Conservation (phyloP, 2,797 vertebrate species). For the Poecilia picta region DNA sequence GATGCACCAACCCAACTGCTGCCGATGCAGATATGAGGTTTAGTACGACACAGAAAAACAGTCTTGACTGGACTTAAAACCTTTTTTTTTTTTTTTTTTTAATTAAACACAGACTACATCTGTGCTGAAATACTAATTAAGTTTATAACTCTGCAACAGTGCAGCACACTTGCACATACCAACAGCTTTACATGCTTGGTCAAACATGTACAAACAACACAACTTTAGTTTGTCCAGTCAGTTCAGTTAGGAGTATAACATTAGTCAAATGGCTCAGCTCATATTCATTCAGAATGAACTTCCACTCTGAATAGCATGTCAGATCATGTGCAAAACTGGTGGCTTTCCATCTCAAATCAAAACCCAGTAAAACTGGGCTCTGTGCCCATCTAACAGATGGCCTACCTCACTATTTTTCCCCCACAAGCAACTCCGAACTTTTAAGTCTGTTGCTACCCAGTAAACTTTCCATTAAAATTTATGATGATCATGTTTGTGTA, state of each 20-base stretch:
- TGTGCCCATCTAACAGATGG: constrained; percentile 38
- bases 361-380: constrained; percentile 37
- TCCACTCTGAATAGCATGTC: not conserved
- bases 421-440: not conserved
- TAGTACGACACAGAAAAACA: too few relatives aligned
- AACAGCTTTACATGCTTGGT: too few relatives aligned
- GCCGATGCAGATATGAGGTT: not conserved
- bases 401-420: constrained; percentile 20
- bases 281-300: not conserved
- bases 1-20: too few relatives aligned
- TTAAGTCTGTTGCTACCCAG: not conserved
- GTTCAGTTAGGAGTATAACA: too few relatives aligned
- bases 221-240: too few relatives aligned
- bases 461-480: not conserved
- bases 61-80: too few relatives aligned
- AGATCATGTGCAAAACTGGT: not conserved
- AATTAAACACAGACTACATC: not conserved
- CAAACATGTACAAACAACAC: too few relatives aligned
- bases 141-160: too few relatives aligned
- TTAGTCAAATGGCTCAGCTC: not conserved
- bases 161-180: too few relatives aligned
- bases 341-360: constrained; percentile 28
- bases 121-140: too few relatives aligned
- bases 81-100: too few relatives aligned
- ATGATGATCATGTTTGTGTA: constrained; percentile 31